A percentile compares a stretch with the other conserved stretches of the same genome.
These are phyloP conservation scores for Drosophila percnosoma DNA, from an alignment of 2,888 invertebrate genomes.

Conservation along the genomic window DNA sequence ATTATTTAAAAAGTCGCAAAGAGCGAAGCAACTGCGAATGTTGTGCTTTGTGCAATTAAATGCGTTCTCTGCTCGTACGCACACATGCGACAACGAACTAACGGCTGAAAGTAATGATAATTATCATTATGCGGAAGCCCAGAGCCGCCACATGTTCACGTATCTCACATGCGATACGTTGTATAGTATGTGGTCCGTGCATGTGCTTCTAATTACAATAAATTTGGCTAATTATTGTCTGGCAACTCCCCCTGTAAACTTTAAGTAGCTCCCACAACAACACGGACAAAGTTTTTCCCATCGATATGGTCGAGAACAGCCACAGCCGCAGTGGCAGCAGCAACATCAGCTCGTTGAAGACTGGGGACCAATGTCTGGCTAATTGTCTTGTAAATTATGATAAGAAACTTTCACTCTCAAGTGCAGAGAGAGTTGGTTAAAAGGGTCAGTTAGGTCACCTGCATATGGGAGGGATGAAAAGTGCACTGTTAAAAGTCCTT, in stretches of 20 bases:
- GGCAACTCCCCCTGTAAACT: conserved; percentile 63
- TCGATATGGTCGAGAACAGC: conserved; percentile 59
- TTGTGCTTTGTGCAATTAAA: conserved; percentile 78
- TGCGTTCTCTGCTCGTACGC: conserved; percentile 70
- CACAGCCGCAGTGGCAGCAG: background rate
- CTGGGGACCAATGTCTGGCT: conserved; percentile 59
- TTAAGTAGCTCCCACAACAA: conserved; percentile 62
- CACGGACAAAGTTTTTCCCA: conserved; percentile 73
- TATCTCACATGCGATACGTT: conserved; percentile 7
- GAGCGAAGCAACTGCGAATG: conserved; percentile 62
- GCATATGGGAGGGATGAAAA: conserved; percentile 35
- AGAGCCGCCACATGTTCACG: conserved; percentile 38
- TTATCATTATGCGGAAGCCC: conserved; percentile 64
- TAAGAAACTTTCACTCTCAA: conserved; percentile 68
- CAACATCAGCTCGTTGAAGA: conserved; percentile 2
- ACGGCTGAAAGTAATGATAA: conserved; percentile 23
- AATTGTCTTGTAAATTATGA: conserved; percentile 81
- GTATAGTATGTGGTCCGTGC: conserved; percentile 41
- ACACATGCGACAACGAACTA: conserved; percentile 63
- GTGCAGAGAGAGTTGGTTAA: conserved; percentile 37
- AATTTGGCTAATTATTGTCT: conserved; percentile 82
- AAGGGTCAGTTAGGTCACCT: conserved; percentile 64
- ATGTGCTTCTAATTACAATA: conserved; percentile 79
- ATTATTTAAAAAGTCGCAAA: conserved; percentile 77
- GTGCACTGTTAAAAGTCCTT: conserved; percentile 10